These are phyloP conservation scores for Chloroclysta siterata DNA, from an alignment of 2,888 invertebrate species.

Conservation along the genomic window DNA sequence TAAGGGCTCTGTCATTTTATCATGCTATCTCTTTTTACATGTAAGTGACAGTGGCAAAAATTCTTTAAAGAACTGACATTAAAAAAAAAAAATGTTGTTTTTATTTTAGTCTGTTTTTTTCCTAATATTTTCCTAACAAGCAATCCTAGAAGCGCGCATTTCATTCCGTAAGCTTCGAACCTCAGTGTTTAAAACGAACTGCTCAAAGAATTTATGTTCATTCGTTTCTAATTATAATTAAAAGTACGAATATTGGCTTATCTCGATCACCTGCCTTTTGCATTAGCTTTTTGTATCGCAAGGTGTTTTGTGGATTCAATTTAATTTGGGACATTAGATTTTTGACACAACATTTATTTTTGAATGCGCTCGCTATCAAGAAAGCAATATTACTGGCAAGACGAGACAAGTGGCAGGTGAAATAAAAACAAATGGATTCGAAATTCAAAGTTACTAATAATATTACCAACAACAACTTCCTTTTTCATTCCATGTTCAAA, in stretches of 20 bases:
- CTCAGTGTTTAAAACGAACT: slow-evolving; percentile 2
- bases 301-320: slow-evolving; percentile 62
- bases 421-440: slow-evolving; percentile 17
- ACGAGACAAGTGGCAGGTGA: slow-evolving; percentile 19
- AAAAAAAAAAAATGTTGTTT: no score
- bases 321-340: slow-evolving; percentile 63
- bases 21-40: not conserved
- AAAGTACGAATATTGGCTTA: slow-evolving; percentile 36
- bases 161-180: not conserved
- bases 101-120: no score
- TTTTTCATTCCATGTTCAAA: not conserved
- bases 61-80: no score
- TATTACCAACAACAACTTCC: not conserved
- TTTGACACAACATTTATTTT: slow-evolving; percentile 32
- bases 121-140: no score
- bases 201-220: slow-evolving; percentile 21
- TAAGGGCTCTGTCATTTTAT: no score
- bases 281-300: slow-evolving; percentile 68
- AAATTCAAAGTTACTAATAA: slow-evolving; percentile 13
- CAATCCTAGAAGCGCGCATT: not conserved
- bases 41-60: not conserved
- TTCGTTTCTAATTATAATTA: slow-evolving; percentile 28
- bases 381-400: not conserved
- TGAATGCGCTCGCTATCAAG: not conserved
- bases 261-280: slow-evolving; percentile 64